These are phyloP conservation scores for Lagopus leucura DNA, from an alignment of 2,113 vertebrate genomes.

Conservation along the genomic window DNA sequence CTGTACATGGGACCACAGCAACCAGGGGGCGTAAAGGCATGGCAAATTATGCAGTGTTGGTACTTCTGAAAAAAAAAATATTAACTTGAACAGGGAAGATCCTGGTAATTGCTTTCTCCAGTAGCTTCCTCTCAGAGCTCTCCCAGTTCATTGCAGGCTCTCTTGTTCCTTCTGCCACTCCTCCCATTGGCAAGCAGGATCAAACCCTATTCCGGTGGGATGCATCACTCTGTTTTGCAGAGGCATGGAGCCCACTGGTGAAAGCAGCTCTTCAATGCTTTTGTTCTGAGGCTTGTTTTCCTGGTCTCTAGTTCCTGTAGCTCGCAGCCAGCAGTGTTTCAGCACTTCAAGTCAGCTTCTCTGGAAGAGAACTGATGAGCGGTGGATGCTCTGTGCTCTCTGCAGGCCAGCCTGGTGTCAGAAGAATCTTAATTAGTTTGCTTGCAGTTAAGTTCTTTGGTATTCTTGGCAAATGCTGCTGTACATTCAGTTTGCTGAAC, in stretches of 20 bases:
- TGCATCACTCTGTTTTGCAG: fast-evolving
- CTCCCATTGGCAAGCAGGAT: fast-evolving
- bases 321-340: not conserved
- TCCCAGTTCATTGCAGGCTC: not conserved
- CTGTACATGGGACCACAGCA: fast-evolving
- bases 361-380: not conserved
- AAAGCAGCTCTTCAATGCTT: not conserved
- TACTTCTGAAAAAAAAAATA: not conserved
- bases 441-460: not conserved
- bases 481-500: not conserved
- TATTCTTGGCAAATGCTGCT: not conserved
- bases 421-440: not conserved
- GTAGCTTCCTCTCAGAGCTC: not conserved
- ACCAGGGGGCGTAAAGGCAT: fast-evolving
- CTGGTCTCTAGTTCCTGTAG: not conserved
- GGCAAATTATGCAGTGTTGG: not conserved
- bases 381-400: not conserved
- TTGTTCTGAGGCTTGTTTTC: not conserved
- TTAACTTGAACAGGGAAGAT: not conserved
- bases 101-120: not conserved
- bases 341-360: not conserved
- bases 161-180: not conserved
- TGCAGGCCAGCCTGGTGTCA: not conserved
- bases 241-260: not conserved
- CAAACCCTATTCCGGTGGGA: fast-evolving